Evolutionary conservation across 2,797 vertebrate species (phyloP), one percentile per base, ranked within the genome.

Genomic region (Acrocephalus scirpaceus): DNA sequence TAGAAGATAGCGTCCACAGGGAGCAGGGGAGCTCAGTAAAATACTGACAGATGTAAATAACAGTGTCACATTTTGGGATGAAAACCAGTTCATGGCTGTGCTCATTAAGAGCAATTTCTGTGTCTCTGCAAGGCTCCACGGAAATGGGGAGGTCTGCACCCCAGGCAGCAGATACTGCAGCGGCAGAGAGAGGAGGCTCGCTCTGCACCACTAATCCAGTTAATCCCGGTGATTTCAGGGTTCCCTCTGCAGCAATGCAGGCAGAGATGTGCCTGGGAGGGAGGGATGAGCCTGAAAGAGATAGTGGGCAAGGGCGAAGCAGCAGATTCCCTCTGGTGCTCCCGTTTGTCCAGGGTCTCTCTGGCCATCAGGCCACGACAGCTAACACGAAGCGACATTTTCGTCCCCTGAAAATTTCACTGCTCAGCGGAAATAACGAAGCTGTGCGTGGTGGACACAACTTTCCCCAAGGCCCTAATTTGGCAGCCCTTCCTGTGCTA

Each of bases 41-140:
- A 94, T 58, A 87, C 90, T 90, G 94, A 84, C 77, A 95, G 87
- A 94, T 86, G 90, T 91, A 96, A 96, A 94, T 91, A 97, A 91
- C 65, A 80, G 57, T 56, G 90, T 94, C 93, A 93, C 86, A 87
- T 92, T 87, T 89, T 60, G 84, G 86, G 80, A 94, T 72, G 86
- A 95, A 95, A 95, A 96, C 88, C 96, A 94, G 93, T 48, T 83
- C 75, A 47, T 75, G 77, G 71, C 7, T 9, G 32, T 85, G 88
- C 90, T 96, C 88, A 77, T 96, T 92, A 92, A 77, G 44, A 93
- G 77, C 71, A 92, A 79, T 88, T 94, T 93, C 92, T 93, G 57
- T 83, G 83, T 83, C 80, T 93, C 92, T 87, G 71, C 2, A 7
- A 96, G 88, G 79, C 90, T 86, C 45, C 80, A 51, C 7, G 19